These are phyloP conservation scores for Diplolepis rosae DNA, from an alignment of 2,888 invertebrate species.

Conservation along the genomic window DNA sequence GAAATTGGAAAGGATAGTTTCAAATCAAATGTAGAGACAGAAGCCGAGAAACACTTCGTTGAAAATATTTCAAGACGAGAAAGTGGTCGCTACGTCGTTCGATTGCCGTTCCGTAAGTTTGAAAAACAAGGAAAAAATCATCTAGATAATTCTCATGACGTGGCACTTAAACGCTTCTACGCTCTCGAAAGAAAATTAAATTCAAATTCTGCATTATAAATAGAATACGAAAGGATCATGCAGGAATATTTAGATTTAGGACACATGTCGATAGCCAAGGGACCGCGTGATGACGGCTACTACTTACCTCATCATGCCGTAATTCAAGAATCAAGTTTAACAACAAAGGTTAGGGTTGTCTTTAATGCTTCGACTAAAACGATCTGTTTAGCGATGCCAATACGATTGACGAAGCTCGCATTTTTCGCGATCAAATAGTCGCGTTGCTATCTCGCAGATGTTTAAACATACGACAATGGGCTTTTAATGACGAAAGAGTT, in stretches of 20 bases:
- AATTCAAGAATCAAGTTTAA: conserved; percentile 28
- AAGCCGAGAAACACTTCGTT: conserved; percentile 43
- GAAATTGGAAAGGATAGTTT: conserved; percentile 18
- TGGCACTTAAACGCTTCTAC: conserved; percentile 35
- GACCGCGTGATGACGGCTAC: not conserved
- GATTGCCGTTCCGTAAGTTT: conserved; percentile 47
- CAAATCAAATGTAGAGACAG: conserved; percentile 29
- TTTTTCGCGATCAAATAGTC: conserved; percentile 31
- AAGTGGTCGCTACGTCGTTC: conserved; percentile 45
- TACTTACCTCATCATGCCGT: conserved; percentile 32
- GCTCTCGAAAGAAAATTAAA: conserved; percentile 35
- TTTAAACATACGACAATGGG: conserved; percentile 11
- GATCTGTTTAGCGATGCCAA: not conserved
- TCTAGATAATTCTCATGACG: conserved; percentile 32
- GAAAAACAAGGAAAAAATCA: not conserved
- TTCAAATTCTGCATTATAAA: conserved; percentile 15
- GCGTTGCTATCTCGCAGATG: not conserved
- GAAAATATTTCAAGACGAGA: conserved; percentile 29
- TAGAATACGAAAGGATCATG: conserved; percentile 20
- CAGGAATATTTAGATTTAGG: conserved; percentile 23
- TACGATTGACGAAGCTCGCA: conserved; percentile 31
- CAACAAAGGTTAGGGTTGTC: conserved; percentile 31
- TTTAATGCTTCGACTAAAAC: conserved; percentile 38
- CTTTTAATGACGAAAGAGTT: not conserved
- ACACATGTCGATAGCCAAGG: conserved; percentile 17